Evolutionary conservation across 2,113 vertebrate genomes (phyloP), one percentile per base, ranked within the genome.

Genomic region (Cyphomyrus plagiostoma): DNA sequence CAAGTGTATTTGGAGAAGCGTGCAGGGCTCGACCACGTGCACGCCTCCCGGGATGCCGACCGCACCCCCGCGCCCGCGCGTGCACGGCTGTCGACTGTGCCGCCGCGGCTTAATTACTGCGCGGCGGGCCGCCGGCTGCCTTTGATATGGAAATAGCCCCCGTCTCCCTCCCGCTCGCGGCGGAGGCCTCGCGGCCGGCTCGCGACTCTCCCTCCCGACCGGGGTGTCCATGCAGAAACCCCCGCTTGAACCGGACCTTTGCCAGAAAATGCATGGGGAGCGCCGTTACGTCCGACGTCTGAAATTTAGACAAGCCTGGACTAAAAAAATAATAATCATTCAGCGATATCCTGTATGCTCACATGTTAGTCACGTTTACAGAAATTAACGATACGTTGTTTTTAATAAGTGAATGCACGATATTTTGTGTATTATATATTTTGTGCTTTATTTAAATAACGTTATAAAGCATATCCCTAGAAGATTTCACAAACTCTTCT

Each of bases 81-180:
- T 77, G 77, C 88, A 58, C 92, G 94, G 92, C 96, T 96, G 93
- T 96, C 11, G 30, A 95, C 95, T 97, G 85, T 97, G 97, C 97
- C 97, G 96, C 95, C 97, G 97, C 97, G 97, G 98, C 98, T 99
- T 99, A 99, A 99, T 99, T 98, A 98, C 97, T 97, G 97, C 96
- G 96, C 97, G 96, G 96, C 96, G 95, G 95, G 95, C 96, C 96
- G 96, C 96, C 97, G 96, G 94, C 96, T 93, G 95, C 95, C 98
- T 99, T 99, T 98, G 98, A 99, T 98, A 99, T 98, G 98, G 97
- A 98, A 99, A 99, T 99, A 93, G 94, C 96, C 94, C 96, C 96
- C 95, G 91, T 89, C 96, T 96, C 98, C 97, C 97, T 97, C 96
- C 97, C 96, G 96, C 96, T 96, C 96, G 91, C 96, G 95, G 97